These are phyloP conservation scores for Deilephila elpenor DNA, from an alignment of 2,888 invertebrate species.

Conservation along the genomic window DNA sequence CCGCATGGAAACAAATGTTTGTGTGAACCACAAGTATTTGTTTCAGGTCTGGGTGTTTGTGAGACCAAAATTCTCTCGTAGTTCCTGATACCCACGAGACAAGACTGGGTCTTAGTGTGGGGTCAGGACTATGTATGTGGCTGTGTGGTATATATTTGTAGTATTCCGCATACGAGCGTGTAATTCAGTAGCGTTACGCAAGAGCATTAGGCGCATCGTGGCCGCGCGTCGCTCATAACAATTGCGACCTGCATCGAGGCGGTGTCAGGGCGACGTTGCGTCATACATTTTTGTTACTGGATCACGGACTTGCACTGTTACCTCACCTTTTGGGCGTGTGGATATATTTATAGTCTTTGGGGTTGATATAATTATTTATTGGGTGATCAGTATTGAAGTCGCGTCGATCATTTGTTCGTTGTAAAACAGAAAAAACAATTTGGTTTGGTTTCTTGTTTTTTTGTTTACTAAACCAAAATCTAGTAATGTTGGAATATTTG, in stretches of 20 bases:
- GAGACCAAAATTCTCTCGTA: no score
- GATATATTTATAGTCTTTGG: not conserved
- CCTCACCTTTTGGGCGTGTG: not conserved
- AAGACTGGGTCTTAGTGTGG: no score
- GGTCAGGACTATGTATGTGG: no score
- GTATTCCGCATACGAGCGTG: conserved; percentile 22
- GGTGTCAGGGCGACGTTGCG: conserved; percentile 60
- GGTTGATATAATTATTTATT: not conserved
- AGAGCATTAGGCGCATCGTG: conserved; percentile 57
- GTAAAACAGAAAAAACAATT: no score
- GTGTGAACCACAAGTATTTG: no score
- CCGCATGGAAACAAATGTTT: no score
- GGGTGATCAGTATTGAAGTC: not conserved
- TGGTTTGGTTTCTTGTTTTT: no score
- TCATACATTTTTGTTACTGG: conserved; percentile 41
- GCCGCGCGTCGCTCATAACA: conserved; percentile 59
- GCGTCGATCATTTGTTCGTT: not conserved
- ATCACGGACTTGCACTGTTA: conserved; percentile 28
- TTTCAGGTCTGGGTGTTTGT: no score
- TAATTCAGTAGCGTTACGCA: conserved; percentile 63
- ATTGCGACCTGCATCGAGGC: conserved; percentile 71
- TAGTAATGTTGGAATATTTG: no score
- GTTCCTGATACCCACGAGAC: no score
- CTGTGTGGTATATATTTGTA: no score
- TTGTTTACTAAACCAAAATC: no score